A percentile compares a stretch with the other conserved stretches of the same genome.
These are phyloP conservation scores for Aethes cnicana DNA, from an alignment of 2,888 invertebrate species.

Conservation along the genomic window DNA sequence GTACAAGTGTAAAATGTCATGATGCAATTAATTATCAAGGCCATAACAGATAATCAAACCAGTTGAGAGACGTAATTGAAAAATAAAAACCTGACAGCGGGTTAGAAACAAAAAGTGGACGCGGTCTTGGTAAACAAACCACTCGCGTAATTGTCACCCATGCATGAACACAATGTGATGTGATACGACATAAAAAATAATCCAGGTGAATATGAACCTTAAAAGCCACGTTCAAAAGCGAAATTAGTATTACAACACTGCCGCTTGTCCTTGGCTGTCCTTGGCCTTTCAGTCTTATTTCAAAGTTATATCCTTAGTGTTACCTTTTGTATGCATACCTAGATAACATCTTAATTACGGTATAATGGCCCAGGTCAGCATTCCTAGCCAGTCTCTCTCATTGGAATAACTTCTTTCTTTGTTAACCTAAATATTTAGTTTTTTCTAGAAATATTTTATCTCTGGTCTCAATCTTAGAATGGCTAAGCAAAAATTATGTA, in stretches of 20 bases:
- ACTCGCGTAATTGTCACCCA: slow-evolving; percentile 51
- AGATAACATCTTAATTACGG: too few species aligned
- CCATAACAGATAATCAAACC: slow-evolving; percentile 5
- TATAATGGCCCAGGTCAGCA: too few species aligned
- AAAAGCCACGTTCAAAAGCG: background rate
- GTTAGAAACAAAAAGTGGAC: background rate
- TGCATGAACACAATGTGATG: slow-evolving; percentile 59
- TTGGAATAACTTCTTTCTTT: background rate
- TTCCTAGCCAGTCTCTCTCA: background rate
- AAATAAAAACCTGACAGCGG: slow-evolving; percentile 14
- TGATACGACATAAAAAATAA: slow-evolving; percentile 31
- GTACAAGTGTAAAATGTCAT: too few species aligned
- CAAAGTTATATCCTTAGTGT: too few species aligned
- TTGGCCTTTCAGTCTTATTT: slow-evolving; percentile 42
- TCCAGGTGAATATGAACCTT: slow-evolving; percentile 30
- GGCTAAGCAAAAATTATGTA: too few species aligned
- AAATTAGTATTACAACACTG: slow-evolving; percentile 14
- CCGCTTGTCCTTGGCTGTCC: slow-evolving; percentile 46
- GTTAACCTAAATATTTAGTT: slow-evolving; percentile 14
- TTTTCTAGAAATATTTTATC: background rate
- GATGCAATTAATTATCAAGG: slow-evolving; percentile 4
- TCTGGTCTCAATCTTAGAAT: too few species aligned
- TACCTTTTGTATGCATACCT: too few species aligned
- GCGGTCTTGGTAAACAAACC: slow-evolving; percentile 20
- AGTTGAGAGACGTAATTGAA: slow-evolving; percentile 10